Evolutionary conservation across 2,888 invertebrate genomes (phyloP), one percentile per base, ranked within the genome.

Genomic region (Lissocephala sabroskyi): DNA sequence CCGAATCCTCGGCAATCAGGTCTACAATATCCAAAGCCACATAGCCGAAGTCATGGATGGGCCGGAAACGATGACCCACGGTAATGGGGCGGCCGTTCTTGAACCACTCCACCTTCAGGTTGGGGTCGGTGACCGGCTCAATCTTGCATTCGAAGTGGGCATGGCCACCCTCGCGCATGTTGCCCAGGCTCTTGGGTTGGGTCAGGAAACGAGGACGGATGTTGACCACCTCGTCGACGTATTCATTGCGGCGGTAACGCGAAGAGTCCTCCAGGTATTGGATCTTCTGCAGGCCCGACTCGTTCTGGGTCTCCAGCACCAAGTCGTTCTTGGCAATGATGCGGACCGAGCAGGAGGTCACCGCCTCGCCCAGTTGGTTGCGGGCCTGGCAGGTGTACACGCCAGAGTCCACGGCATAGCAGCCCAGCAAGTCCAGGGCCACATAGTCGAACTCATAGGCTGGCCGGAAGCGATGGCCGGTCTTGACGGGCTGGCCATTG

Each of bases 111-210:
- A 98, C 96, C 84, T 94, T 95, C 67, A 99, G 88, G 78, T 97
- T 97, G 0, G 98, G 90, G 86, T 99, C 99, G 4, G 96, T 97
- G 6, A 98, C 95, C 28, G 98, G 98, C 83, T 97, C 96, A 28
- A 99, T 88, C 83, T 97, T 96, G 82, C 97, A 97, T 86, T 99
- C 98, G 84, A 99, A 97, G 83, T 98, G 98, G 39, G 97, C 97
- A 79, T 95, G 95, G 64, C 94, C 91, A 35, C 96, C 92, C 87
- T 98, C 97, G 43, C 89, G 87, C 67, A 96, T 91, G 70, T 93
- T 93, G 62, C 91, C 92, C 60, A 94, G 88, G 59, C 91, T 94
- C 84, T 96, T 95, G 4, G 96, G 94, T 79, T 92, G 92, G 0
- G 95, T 94, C 2, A 95, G 87, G 83, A 97, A 97, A 58, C 89